phyloP scores from a whole-genome alignment of 2,797 vertebrate species.

The Phrynocephalus guinanensis region DNA sequence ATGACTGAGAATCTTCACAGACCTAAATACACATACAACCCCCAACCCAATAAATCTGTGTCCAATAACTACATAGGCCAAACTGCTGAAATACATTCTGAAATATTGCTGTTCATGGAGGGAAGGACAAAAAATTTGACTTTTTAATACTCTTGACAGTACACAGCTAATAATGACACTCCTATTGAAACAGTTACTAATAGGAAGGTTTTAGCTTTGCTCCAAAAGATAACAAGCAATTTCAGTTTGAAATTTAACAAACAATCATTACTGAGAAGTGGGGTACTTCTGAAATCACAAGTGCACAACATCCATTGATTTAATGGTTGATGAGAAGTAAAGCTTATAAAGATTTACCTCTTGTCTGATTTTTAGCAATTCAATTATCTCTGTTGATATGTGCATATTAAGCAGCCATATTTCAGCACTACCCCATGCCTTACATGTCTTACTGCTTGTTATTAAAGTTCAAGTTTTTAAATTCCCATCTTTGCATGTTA shows the following conservation, averaged over 20 bases:
- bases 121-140: background rate
- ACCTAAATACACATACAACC: no score
- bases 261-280: constrained; percentile 70
- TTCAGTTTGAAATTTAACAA: constrained; percentile 67
- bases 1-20: no score
- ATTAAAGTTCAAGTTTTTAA: constrained; percentile 70
- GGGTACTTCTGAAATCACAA: constrained; percentile 74
- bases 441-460: constrained; percentile 78
- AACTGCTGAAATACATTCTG: background rate
- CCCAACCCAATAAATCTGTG: no score
- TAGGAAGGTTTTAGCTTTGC: background rate
- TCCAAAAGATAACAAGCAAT: constrained; percentile 24
- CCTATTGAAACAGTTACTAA: constrained; percentile 8
- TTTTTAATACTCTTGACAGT: background rate
- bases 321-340: constrained; percentile 78
- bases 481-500: constrained; percentile 80
- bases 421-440: constrained; percentile 82
- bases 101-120: background rate
- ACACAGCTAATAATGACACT: background rate
- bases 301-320: constrained; percentile 72
- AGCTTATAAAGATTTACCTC: constrained; percentile 52
- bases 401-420: constrained; percentile 84
- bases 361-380: constrained; percentile 84
- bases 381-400: constrained; percentile 91
- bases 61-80: background rate